These are phyloP conservation scores for Brachypterus glaber DNA, from an alignment of 2,888 invertebrate species.

Conservation along the genomic window DNA sequence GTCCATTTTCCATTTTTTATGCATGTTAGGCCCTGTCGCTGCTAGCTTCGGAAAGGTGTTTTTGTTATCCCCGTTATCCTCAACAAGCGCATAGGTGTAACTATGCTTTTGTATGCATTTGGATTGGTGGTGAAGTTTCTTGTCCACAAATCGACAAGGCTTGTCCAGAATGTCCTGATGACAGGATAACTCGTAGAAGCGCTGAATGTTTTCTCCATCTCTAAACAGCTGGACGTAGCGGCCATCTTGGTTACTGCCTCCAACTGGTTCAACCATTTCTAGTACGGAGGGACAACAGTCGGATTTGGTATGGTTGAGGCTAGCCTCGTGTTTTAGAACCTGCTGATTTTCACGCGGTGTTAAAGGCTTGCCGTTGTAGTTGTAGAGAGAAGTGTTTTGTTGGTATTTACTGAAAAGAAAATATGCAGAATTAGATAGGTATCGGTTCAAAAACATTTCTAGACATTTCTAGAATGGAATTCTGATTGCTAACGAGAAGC, in stretches of 20 bases:
- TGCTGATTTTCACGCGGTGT: constrained; percentile 56
- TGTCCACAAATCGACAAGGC: constrained; percentile 65
- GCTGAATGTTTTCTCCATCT: constrained; percentile 57
- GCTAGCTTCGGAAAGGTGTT: constrained; percentile 43
- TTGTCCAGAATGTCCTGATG: constrained; percentile 57
- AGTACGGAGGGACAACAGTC: constrained; percentile 76
- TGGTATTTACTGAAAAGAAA: constrained; percentile 26
- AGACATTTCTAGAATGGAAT: too few relatives aligned
- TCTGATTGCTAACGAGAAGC: too few relatives aligned
- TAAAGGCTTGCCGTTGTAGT: constrained; percentile 40
- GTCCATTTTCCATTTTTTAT: constrained; percentile 58
- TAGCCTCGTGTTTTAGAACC: constrained; percentile 42
- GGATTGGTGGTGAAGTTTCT: constrained; percentile 58
- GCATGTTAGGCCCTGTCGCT: constrained; percentile 38
- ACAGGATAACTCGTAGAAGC: constrained; percentile 75
- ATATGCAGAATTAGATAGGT: constrained; percentile 1
- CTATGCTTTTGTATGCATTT: constrained; percentile 75
- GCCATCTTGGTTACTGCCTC: constrained; percentile 64
- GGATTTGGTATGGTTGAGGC: constrained; percentile 42
- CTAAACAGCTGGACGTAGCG: constrained; percentile 66
- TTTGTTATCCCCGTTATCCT: constrained; percentile 46
- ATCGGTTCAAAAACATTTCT: too few relatives aligned
- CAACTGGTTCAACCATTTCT: constrained; percentile 68
- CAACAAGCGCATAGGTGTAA: constrained; percentile 74
- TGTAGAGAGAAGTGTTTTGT: constrained; percentile 30